Conservation (phyloP, 2,888 invertebrate species). For the Iphiclides podalirius region DNA sequence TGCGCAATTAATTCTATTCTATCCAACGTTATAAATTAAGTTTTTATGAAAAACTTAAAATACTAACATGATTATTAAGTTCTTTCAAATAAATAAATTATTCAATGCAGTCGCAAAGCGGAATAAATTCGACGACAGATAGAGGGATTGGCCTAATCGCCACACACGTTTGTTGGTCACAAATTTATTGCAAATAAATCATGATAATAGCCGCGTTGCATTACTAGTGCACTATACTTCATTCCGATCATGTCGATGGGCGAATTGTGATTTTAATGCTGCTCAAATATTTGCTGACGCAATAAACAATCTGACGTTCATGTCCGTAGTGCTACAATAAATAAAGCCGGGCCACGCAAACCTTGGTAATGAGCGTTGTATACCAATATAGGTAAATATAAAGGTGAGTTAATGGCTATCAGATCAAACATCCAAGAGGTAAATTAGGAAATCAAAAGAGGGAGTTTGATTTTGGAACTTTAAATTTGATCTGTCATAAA, state of each 20-base stretch:
- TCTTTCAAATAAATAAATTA: too few species aligned
- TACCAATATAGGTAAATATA: too few species aligned
- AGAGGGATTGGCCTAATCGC: conserved; percentile 54
- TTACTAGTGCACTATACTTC: conserved; percentile 25
- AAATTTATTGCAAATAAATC: conserved; percentile 56
- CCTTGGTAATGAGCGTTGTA: too few species aligned
- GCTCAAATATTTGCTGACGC: not conserved
- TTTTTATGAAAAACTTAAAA: too few species aligned
- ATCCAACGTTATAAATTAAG: too few species aligned
- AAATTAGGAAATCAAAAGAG: too few species aligned
- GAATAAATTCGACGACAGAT: conserved; percentile 33
- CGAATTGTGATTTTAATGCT: conserved; percentile 12
- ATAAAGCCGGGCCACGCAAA: not conserved
- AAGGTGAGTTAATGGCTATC: too few species aligned
- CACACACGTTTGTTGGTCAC: conserved; percentile 43
- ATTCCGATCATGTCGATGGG: conserved; percentile 8
- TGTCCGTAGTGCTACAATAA: not conserved
- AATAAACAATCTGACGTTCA: not conserved
- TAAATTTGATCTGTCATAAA: too few species aligned
- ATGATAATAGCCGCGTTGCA: conserved; percentile 52
- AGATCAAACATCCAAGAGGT: too few species aligned
- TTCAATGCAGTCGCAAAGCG: not conserved
- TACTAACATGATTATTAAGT: too few species aligned
- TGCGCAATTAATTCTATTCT: too few species aligned
- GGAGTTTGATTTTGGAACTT: too few species aligned